Base-by-base conservation (phyloP, 2,888 invertebrate genomes). In the Sphaerophoria taeniata region DNA sequence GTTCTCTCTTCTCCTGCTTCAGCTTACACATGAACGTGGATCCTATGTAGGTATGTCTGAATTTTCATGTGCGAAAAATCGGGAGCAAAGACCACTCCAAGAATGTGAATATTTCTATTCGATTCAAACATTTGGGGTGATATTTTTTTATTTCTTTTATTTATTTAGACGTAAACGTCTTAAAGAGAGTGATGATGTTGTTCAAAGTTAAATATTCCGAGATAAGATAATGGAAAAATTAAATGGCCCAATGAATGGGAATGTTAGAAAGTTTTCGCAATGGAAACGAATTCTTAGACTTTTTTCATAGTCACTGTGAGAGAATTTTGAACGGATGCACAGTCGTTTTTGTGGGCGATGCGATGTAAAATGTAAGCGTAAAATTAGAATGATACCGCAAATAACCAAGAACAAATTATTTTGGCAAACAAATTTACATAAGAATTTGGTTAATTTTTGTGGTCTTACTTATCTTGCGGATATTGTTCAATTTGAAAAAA, bases 121-220 rank as follows among this genome's bases (percentile, higher is more conserved):
- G 34, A 65, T 65, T 34, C 45, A 33, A 47, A 2, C 9, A 24
- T 24, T 11, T 61, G n/a, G 45, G 63, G 33, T 63, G 63, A 47
- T 63, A 5, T 47, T 47, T 31, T 31, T 24, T 24, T 12, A 6
- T 24, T 34, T 6, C 36, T 36, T 58, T 36, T 60, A 34, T 58
- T 58, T 58, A 60, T 60, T 60, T 60, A 60, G 60, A 60, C 60
- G 43, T 49, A 65, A 24, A 49, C 34, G 63, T 65, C 47, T 65
- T 11, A 60, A 11, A 6, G 65, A 65, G 65, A 65, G 65, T 49
- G 65, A 65, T 65, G 65, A 65, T 65, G 65, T 65, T 65, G 49
- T 65, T 65, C 34, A 34, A 49, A 49, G 65, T 65, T 65, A 65
- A 65, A 65, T 49, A 65, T 49, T 65, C 49, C 7, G 6, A 45